Conservation (phyloP, 2,797 vertebrate species). For the Falco cherrug region DNA sequence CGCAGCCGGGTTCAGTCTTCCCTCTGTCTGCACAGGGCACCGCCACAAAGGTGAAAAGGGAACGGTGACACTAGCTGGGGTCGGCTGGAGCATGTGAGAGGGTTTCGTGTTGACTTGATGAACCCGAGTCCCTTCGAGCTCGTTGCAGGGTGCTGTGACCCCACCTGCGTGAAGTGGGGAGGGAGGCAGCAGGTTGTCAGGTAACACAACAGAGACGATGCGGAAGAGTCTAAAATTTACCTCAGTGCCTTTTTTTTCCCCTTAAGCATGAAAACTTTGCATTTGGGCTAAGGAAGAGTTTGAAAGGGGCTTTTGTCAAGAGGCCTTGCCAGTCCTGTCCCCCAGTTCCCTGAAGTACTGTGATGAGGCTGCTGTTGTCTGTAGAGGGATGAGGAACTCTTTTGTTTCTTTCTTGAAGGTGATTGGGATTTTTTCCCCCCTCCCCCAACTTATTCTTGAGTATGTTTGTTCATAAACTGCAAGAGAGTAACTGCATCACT, state of each 20-base stretch:
- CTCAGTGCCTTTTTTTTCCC: constrained; percentile 76
- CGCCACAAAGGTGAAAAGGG: accelerated
- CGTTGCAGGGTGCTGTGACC: not conserved
- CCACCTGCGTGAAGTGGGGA: accelerated
- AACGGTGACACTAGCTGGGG: accelerated
- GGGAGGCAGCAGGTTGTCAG: not conserved
- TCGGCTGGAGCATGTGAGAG: accelerated
- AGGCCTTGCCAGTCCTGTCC: not conserved
- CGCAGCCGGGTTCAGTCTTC: not conserved
- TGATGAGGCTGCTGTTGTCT: not conserved
- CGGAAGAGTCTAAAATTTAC: constrained; percentile 39
- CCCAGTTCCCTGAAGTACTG: not conserved
- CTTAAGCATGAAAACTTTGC: not conserved
- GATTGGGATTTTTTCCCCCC: not conserved
- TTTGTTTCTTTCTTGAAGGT: not conserved
- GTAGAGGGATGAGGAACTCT: not conserved
- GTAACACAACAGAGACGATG: not conserved
- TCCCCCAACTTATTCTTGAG: not conserved
- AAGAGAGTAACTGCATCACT: not conserved
- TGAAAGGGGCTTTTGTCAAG: not conserved
- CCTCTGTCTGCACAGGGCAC: not conserved
- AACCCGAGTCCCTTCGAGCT: not conserved
- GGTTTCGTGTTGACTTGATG: accelerated
- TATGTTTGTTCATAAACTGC: not conserved
- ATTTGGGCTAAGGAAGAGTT: not conserved